A percentile compares a stretch with the other conserved stretches of the same genome.
Conservation (phyloP, 2,113 vertebrate species). For the Ammodytes dubius region DNA sequence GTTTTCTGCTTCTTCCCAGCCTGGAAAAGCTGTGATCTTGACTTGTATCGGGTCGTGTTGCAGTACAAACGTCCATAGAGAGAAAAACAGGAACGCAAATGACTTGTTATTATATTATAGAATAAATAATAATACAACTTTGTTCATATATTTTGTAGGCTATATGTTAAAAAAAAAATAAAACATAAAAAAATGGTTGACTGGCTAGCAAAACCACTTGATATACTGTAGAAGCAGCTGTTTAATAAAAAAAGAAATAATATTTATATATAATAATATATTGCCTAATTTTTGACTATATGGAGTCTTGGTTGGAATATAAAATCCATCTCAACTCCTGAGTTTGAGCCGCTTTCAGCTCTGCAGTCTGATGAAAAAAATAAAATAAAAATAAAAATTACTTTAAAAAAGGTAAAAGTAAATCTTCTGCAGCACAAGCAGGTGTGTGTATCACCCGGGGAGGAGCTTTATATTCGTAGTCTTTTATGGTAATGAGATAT, state of each 20-base stretch:
- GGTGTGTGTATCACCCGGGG: constrained; percentile 51
- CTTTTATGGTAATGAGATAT: neutral
- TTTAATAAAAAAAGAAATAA: constrained; percentile 60
- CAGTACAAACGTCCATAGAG: constrained; percentile 46
- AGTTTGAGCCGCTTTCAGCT: constrained; percentile 32
- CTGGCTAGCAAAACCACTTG: constrained; percentile 44
- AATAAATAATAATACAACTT: constrained; percentile 87
- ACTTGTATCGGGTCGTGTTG: constrained; percentile 11
- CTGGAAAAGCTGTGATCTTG: constrained; percentile 40
- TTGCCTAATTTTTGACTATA: constrained; percentile 52
- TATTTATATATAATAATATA: constrained; percentile 55
- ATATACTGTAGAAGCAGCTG: constrained; percentile 55
- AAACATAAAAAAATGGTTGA: neutral
- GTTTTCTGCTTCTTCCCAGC: constrained; percentile 1
- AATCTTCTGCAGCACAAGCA: constrained; percentile 59
- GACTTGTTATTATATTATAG: constrained; percentile 77
- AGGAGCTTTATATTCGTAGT: constrained; percentile 44
- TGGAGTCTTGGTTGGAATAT: constrained; percentile 14
- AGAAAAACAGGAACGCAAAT: constrained; percentile 59
- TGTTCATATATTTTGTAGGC: constrained; percentile 79
- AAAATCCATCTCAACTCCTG: constrained; percentile 51
- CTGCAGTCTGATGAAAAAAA: constrained; percentile 30
- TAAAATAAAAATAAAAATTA: neutral
- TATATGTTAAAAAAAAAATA: constrained; percentile 64
- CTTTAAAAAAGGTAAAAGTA: too few relatives aligned